Base-by-base conservation (phyloP, 2,888 invertebrate species). In the Scaeva pyrastri region DNA sequence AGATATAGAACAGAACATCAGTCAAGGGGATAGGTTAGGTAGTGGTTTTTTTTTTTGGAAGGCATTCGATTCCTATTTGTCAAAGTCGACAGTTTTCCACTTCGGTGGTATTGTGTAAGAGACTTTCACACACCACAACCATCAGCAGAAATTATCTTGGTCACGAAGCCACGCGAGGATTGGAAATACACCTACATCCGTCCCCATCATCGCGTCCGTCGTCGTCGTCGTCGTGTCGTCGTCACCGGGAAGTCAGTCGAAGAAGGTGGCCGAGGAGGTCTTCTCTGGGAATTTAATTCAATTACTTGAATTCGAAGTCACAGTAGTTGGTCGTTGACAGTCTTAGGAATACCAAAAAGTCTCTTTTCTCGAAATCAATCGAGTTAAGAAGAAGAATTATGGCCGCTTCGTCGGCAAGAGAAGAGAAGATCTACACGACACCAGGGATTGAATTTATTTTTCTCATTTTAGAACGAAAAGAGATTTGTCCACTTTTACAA, bases 51-150 rank as follows among this genome's bases (percentile, higher is more conserved):
- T 11, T 52, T 43, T 19, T 19, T 26, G n/a, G 71, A 39, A 74
- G 64, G 82, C 60, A 77, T 86, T 86, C 74, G 55, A 78, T 86
- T 86, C 78, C 56, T 73, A 86, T 86, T 86, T 86, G 86, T 82
- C 86, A 77, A 73, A 77, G 86, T 82, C 74, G 71, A 75, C 82
- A 78, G 74, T 86, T 82, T 86, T 86, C 66, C 70, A 74, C 62
- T 74, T 86, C 70, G 52, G 66, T 86, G 70, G 72, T 45, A 62
- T 19, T 50, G 41, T 74, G 48, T 52, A 55, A 75, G 64, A 55
- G 64, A 55, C 56, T 68, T 77, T 78, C 70, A 64, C 71, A 55
- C 50, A 60, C 60, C 58, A 12, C 36, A 39, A 68, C 62, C 75
- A 85, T 68, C 72, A 76, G 70, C 77, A 73, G 23, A 62, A 81